Conservation (phyloP, 2,113 vertebrate species). For the Marmota monax region DNA sequence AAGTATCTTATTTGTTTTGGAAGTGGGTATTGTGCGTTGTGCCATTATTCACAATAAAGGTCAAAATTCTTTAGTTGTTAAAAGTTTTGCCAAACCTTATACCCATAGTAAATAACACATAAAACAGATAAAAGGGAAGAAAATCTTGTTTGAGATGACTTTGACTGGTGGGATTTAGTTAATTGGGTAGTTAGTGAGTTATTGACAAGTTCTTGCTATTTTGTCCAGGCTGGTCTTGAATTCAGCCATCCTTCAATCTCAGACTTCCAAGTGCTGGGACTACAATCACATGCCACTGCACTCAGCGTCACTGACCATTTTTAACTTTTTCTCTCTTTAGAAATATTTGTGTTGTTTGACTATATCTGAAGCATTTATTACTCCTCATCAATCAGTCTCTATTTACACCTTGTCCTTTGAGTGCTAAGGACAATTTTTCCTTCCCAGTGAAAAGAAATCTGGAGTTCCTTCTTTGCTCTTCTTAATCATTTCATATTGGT, state of each 20-base stretch:
- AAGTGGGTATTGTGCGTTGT: neutral
- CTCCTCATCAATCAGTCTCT: neutral
- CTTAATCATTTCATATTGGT: neutral
- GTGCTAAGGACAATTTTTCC: slow-evolving; percentile 16
- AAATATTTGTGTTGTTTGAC: neutral
- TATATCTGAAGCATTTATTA: neutral
- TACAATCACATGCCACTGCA: too few species aligned
- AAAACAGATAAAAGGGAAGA: neutral
- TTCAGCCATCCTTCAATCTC: too few species aligned
- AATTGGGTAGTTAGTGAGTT: too few species aligned
- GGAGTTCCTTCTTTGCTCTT: neutral
- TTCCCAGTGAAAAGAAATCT: slow-evolving; percentile 19
- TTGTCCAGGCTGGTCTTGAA: too few species aligned
- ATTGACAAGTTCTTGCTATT: too few species aligned
- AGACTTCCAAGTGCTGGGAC: too few species aligned
- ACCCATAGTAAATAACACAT: neutral
- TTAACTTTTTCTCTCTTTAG: neutral
- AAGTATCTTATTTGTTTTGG: slow-evolving; percentile 57
- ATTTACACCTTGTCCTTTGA: neutral
- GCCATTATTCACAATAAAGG: slow-evolving; percentile 27
- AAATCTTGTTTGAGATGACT: neutral
- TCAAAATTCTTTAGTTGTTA: neutral
- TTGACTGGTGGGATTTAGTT: neutral
- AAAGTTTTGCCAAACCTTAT: slow-evolving; percentile 36
- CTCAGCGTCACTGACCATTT: neutral